Evolutionary conservation across 1,140 invertebrate genomes (phyloP).

Genomic region (Bombus affinis): DNA sequence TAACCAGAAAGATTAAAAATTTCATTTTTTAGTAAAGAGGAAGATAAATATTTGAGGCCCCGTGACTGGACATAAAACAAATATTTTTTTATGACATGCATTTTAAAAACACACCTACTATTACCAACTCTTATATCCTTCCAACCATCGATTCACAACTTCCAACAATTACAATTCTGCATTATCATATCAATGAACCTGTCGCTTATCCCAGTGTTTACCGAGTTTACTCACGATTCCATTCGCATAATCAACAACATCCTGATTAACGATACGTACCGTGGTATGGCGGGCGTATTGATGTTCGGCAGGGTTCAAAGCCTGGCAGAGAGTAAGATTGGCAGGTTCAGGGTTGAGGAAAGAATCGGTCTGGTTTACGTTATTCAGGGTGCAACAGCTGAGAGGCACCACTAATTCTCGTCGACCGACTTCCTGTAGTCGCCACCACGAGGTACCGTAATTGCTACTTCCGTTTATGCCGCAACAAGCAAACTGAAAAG

Average conservation of each 20-base stretch:
- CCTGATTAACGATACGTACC: constrained; percentile 77
- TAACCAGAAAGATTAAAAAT: not conserved
- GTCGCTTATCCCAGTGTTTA: not conserved
- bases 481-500: constrained; percentile 89
- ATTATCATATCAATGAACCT: no score
- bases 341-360: constrained; percentile 90
- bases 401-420: constrained; percentile 88
- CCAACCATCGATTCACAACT: no score
- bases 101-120: not conserved
- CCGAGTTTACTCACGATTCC: not conserved
- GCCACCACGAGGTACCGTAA: constrained; percentile 92
- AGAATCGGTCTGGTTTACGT: constrained; percentile 83
- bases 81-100: not conserved
- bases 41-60: not conserved
- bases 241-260: constrained; percentile 44
- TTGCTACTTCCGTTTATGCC: constrained; percentile 90
- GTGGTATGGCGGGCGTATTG: constrained; percentile 85
- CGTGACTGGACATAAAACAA: not conserved
- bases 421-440: constrained; percentile 88
- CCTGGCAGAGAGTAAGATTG: constrained; percentile 88
- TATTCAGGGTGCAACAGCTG: constrained; percentile 90
- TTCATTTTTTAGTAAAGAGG: not conserved
- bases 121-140: accelerated
- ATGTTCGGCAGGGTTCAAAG: constrained; percentile 84
- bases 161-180: not conserved